phyloP scores from a whole-genome alignment of 2,888 invertebrate genomes.

The Hirtodrosophila histrioides region DNA sequence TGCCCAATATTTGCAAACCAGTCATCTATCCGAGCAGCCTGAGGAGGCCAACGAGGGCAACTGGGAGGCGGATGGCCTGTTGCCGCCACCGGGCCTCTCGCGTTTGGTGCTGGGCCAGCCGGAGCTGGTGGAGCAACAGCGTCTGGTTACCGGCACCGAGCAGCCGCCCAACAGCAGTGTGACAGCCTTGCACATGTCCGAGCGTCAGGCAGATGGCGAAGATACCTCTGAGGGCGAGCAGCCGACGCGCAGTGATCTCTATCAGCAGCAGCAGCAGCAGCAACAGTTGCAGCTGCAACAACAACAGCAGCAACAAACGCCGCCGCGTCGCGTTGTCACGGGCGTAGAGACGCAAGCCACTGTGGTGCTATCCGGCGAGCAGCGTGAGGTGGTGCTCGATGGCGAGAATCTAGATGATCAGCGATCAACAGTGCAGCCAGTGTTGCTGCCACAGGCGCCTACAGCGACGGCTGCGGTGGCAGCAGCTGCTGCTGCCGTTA shows the following conservation, averaged over 20 bases:
- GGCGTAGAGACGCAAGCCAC: conserved; percentile 85
- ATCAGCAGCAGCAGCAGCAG: conserved; percentile 24
- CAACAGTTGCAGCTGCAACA: conserved; percentile 35
- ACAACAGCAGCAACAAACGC: conserved; percentile 59
- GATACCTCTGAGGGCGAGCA: conserved; percentile 81
- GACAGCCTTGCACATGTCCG: conserved; percentile 82
- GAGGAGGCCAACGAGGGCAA: conserved; percentile 67
- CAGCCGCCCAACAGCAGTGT: conserved; percentile 85
- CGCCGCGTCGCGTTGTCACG: conserved; percentile 85
- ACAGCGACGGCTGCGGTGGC: conserved; percentile 14
- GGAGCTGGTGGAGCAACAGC: conserved; percentile 85
- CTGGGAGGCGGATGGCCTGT: conserved; percentile 83
- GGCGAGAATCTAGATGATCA: conserved; percentile 86
- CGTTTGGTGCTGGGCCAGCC: conserved; percentile 89
- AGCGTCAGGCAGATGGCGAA: conserved; percentile 84
- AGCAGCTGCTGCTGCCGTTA: conserved; percentile 7
- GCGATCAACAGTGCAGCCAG: conserved; percentile 30
- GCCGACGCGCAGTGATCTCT: conserved; percentile 23
- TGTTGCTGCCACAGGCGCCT: conserved; percentile 27
- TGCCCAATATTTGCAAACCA: conserved; percentile 91
- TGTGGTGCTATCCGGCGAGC: conserved; percentile 79
- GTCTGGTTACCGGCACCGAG: conserved; percentile 84
- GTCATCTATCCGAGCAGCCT: conserved; percentile 87
- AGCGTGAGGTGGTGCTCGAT: conserved; percentile 86
- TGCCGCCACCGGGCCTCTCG: conserved; percentile 88